Evolutionary conservation across 2,113 vertebrate species (phyloP), one percentile per base, ranked within the genome.

Genomic region (Pithys albifrons): DNA sequence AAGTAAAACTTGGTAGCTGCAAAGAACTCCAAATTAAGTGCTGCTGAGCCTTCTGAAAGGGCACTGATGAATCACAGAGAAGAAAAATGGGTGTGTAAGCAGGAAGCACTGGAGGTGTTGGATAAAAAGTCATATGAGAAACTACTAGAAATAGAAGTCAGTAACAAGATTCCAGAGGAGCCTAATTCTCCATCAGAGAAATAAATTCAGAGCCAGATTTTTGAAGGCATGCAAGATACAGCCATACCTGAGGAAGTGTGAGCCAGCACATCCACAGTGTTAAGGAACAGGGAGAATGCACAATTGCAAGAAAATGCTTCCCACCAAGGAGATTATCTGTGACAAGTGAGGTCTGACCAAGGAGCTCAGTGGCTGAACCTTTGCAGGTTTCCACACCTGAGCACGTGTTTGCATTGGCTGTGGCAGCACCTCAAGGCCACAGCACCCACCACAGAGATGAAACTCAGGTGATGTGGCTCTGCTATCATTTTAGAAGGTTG

Each of bases 51-150:
- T 76, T 54, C 31, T 54, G 41, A 90, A 64, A 94, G 31, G 62
- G 28, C 12, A 6, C 25, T 27, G 62, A 73, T 65, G 59, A 92
- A 76, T 70, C 67, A 69, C 0, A 5, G 58, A 61, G 52, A 20
- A 51, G 20, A 52, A 74, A 65, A 89, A 73, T 7, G 35, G n/a
- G 70, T 39, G 39, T 19, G 27, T 48, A 83, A 91, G 66, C 45
- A 81, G 74, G 31, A 91, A 87, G 43, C 78, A 43, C 43, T 83
- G 67, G 82, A 82, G 59, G 59, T 73, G 78, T 64, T 69, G 72
- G 62, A 73, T 64, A 52, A 88, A 70, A 83, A 74, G 49, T 59
- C 58, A 91, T n/a, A 23, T 75, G 61, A 95, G 54, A 72, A 93
- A 52, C 11, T 19, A 55, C 76, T 37, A 51, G 73, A 67, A 95